Conservation (phyloP, 2,797 vertebrate species). For the Bryconaethiops microstoma region DNA sequence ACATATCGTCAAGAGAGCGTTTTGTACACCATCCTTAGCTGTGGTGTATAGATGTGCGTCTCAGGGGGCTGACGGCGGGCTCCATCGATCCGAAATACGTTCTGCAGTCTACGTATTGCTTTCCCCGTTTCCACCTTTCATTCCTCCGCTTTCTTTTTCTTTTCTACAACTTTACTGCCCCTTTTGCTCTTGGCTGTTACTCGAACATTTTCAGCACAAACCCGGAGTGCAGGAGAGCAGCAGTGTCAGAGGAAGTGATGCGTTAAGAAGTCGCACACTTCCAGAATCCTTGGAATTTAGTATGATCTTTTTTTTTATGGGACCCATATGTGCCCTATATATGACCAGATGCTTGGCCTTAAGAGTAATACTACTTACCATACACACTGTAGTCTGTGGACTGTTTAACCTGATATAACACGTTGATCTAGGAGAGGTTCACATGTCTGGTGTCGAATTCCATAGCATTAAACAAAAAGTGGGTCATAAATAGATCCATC, state of each 20-base stretch:
- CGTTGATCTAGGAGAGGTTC: neutral
- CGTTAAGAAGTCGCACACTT: neutral
- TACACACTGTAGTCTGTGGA: neutral
- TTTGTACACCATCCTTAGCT: neutral
- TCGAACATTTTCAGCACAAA: slow-evolving; percentile 15
- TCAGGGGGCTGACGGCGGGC: too few species aligned
- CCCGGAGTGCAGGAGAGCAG: neutral
- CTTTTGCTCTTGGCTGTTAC: slow-evolving; percentile 6
- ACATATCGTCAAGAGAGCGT: too few species aligned
- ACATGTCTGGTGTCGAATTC: neutral
- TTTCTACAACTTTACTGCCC: neutral
- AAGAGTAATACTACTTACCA: slow-evolving; percentile 7
- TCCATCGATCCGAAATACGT: too few species aligned
- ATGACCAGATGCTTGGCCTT: slow-evolving; percentile 31
- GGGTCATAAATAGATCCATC: neutral
- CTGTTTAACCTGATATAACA: neutral
- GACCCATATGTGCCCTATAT: slow-evolving; percentile 36
- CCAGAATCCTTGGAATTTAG: slow-evolving; percentile 8
- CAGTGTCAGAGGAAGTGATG: neutral
- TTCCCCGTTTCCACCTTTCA: neutral
- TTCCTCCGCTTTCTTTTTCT: neutral
- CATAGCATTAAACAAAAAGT: neutral
- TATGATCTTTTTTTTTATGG: slow-evolving; percentile 18
- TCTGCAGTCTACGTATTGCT: too few species aligned
- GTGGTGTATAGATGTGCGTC: too few species aligned